A percentile compares a stretch with the other conserved stretches of the same genome.
These are phyloP conservation scores for Mugil cephalus DNA, from an alignment of 2,113 vertebrate genomes.

Conservation along the genomic window DNA sequence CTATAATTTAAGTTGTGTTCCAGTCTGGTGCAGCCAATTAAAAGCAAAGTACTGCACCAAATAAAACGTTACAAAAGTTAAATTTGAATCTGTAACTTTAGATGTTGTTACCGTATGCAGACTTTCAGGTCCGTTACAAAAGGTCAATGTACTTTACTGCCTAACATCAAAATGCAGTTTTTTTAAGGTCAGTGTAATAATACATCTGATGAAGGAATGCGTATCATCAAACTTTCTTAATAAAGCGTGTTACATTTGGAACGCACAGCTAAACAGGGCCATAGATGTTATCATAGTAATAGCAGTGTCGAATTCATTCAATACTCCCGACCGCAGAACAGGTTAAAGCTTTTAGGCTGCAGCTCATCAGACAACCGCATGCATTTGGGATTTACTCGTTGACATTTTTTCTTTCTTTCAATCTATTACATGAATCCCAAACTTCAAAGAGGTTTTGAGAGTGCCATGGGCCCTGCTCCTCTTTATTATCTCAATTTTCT, in stretches of 20 bases:
- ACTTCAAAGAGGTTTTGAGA: constrained; percentile 11
- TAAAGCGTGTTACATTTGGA: not conserved
- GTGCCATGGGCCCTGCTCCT: not conserved
- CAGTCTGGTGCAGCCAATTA: not conserved
- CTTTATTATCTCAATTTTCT: constrained; percentile 26
- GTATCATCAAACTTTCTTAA: not conserved
- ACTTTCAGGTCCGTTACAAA: not conserved
- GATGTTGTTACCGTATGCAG: not conserved
- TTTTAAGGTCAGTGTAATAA: not conserved
- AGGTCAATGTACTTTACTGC: not conserved
- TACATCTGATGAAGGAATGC: not conserved
- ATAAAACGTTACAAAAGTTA: not conserved
- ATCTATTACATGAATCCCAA: not conserved
- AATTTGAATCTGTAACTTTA: not conserved
- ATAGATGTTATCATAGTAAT: not conserved
- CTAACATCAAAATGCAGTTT: not conserved
- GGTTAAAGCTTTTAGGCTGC: constrained; percentile 6
- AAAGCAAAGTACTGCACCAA: too few relatives aligned
- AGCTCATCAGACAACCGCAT: not conserved
- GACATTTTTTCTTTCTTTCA: constrained; percentile 1
- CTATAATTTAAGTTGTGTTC: not conserved
- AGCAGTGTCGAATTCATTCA: not conserved
- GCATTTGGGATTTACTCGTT: constrained; percentile 14
- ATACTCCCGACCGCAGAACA: not conserved
- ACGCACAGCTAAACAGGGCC: not conserved